Evolutionary conservation across 1,140 invertebrate genomes (phyloP), one percentile per base, ranked within the genome.

Genomic region (Dendrolimus kikuchii): DNA sequence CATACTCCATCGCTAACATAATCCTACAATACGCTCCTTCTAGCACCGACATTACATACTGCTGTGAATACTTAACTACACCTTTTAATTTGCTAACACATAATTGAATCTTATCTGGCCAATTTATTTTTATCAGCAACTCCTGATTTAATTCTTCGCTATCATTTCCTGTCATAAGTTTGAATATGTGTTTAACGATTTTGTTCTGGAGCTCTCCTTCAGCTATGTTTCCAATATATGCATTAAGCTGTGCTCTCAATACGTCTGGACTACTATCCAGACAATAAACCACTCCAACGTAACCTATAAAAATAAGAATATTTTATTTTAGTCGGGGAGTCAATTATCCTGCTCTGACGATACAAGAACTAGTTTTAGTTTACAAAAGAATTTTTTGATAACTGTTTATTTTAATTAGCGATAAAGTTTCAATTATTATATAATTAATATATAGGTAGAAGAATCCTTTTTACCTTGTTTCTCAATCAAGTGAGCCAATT

Each of bases 241-340:
- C 44, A n/a, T 61, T 45, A 6, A 64, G 47, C 42, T 57, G 55
- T 23, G 38, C 8, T 46, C 40, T 9, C 4, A 64, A 36, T 5
- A 47, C 59, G 8, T 64, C 62, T 7, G 62, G 59, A 10, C 62
- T 64, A 40, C 62, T 64, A 52, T 64, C 62, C n/a, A 64, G 40
- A 39, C 62, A 64, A 38, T 53, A 61, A 4, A 64, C 55, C 6
- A 61, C 38, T 8, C 59, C 62, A 45, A 47, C 40, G 7, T 53
- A 38, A 10, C 50, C 50, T 51, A 38, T 2, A n/a, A 44, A 38
- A 8, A 38, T n/a, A 38, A 44, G 7, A 38, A 45, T 36, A 51
- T 45, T 38, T 44, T n/a, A 51, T 38, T 51, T n/a, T 23, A 23
- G 23, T 23, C 1, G 23, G 23, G 23, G 3, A 2, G 23, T 23